These are phyloP conservation scores for Petrocephalus microphthalmus DNA, from an alignment of 2,113 vertebrate species.

Conservation along the genomic window DNA sequence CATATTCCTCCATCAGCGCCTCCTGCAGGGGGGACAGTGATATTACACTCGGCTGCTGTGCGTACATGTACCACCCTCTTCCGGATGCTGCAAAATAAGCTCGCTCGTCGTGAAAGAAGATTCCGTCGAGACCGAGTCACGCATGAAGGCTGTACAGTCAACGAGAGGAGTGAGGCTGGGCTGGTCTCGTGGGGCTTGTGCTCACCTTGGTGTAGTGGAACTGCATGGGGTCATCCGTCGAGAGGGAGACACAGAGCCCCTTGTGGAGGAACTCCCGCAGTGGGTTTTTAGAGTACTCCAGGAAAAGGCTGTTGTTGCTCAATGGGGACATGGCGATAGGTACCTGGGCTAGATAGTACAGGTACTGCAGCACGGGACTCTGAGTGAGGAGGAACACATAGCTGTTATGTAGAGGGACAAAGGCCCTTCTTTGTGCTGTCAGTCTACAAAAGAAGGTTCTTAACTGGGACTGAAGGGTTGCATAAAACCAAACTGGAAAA, in stretches of 20 bases:
- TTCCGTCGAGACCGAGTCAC: background rate
- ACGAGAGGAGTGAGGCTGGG: background rate
- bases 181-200: no score
- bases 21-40: slow-evolving; percentile 58
- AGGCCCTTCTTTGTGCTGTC: background rate
- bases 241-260: slow-evolving; percentile 88
- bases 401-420: background rate
- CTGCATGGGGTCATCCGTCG: slow-evolving; percentile 95
- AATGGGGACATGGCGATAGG: slow-evolving; percentile 98
- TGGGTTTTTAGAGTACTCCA: slow-evolving; percentile 95
- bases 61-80: background rate
- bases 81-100: background rate
- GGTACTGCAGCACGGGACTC: slow-evolving; percentile 96
- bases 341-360: slow-evolving; percentile 93
- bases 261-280: slow-evolving; percentile 91
- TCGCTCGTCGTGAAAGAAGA: background rate
- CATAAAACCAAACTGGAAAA: background rate
- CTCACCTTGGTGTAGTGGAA: slow-evolving; percentile 97
- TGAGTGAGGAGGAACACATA: slow-evolving; percentile 42
- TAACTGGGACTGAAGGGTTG: background rate
- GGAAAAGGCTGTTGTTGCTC: slow-evolving; percentile 96
- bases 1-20: slow-evolving; percentile 93
- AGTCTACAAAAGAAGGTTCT: background rate
- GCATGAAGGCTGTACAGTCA: background rate
- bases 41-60: background rate